Evolutionary conservation across 2,797 vertebrate species (phyloP).

Genomic region (Staurois parvus): DNA sequence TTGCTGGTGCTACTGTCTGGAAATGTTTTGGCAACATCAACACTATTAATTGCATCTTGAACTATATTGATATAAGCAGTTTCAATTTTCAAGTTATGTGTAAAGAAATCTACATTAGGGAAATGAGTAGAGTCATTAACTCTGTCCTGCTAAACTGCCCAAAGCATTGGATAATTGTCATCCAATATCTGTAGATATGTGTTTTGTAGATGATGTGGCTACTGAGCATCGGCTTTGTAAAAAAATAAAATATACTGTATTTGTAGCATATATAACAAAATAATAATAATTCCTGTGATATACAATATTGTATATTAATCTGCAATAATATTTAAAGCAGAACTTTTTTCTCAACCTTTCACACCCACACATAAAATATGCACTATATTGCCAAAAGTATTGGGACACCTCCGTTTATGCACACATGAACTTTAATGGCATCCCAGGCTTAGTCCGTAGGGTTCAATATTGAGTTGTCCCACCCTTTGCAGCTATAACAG

Average conservation of each 20-base stretch:
- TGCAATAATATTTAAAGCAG: no score
- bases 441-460: no score
- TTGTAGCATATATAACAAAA: no score
- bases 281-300: no score
- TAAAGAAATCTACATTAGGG: neutral
- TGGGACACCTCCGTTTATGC: no score
- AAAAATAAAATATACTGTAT: neutral
- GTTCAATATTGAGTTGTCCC: no score
- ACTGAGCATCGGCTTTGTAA: neutral
- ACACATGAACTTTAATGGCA: no score
- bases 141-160: neutral
- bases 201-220: neutral
- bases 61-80: neutral
- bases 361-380: no score
- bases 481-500: no score
- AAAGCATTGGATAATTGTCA: slow-evolving; percentile 1
- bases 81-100: neutral
- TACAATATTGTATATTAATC: no score
- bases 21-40: neutral
- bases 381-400: no score
- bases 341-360: no score
- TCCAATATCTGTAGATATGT: neutral
- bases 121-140: neutral
- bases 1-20: neutral
- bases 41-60: neutral